Evolutionary conservation across 64 coral and sea anemone genomes (phyloP).

Genomic region (Astreopora myriophthalma): DNA sequence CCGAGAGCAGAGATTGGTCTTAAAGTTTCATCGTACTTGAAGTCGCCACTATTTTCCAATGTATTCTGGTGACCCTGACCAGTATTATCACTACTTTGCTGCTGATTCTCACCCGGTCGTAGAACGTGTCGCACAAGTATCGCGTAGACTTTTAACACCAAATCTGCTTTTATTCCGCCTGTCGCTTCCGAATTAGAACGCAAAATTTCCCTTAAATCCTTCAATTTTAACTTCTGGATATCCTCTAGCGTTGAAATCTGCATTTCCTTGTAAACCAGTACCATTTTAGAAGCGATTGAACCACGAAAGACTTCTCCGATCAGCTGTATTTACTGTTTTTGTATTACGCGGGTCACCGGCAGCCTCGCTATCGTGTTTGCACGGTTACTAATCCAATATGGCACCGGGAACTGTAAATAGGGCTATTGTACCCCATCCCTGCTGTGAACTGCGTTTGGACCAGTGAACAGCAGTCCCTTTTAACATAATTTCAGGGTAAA

Average conservation of each 20-base stretch:
- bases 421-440: too few species aligned
- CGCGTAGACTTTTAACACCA: conserved; percentile 20
- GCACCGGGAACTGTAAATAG: too few species aligned
- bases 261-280: conserved; percentile 6
- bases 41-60: background rate
- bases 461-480: too few species aligned
- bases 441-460: too few species aligned
- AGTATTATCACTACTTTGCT: conserved; percentile 2
- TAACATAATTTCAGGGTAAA: too few species aligned
- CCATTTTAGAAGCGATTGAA: conserved; percentile 28
- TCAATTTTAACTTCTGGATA: conserved; percentile 24
- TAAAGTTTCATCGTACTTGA: background rate
- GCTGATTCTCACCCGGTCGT: conserved; percentile 1
- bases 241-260: conserved; percentile 31
- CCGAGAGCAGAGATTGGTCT: background rate
- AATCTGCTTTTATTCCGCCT: conserved; percentile 2
- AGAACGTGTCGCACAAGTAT: background rate
- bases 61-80: background rate
- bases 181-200: conserved; percentile 17
- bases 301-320: background rate
- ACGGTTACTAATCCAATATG: too few species aligned
- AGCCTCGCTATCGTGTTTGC: too few species aligned
- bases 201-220: conserved; percentile 5
- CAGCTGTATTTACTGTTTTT: too few species aligned
- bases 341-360: too few species aligned